Evolutionary conservation across 2,888 invertebrate species (phyloP), one percentile per base, ranked within the genome.

Genomic region (Synanthedon andrenaeformis): DNA sequence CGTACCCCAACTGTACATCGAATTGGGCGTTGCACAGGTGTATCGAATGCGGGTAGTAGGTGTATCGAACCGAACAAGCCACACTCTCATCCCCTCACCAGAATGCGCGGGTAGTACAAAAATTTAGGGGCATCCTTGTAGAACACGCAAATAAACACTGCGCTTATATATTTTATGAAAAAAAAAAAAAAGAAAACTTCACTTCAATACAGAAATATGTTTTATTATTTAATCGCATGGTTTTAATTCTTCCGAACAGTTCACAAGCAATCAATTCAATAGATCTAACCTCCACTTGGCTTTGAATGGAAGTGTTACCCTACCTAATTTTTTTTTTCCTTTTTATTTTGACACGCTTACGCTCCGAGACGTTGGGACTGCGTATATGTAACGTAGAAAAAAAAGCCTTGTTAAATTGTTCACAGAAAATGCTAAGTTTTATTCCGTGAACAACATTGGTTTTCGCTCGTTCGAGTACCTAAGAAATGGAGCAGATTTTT

Each of bases 341-440:
- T 66, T 74, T 84, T 72, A 80, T 79, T 82, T 80, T 69, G 82
- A 62, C 63, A 70, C 77, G 70, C 77, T 79, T 49, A 12, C 45
- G 79, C 83, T 80, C 81, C 76, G 82, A 85, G 76, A 74, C 74
- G 74, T 74, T 77, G 79, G 81, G 77, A 79, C 66, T 35, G 8
- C 5, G 35, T 35, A 35, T 35, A 0, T 35, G 35, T 35, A 35
- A 35, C 35, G 35, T 35, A 35, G 35, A 35, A 35, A 10, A 6
- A 35, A 35, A 35, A 8, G 35, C 35, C 1, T 35, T 35, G 35
- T 35, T 35, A 35, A 35, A 35, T 35, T 35, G 35, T 35, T 35
- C 35, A 35, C 35, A 8, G 3, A 10, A 35, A 35, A 35, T 10
- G 10, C 35, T 10, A 35, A 10, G 10, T 35, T 35, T 35, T 35